These are phyloP conservation scores for Plebejus melissa DNA, from an alignment of 2,888 invertebrate species.

Conservation along the genomic window DNA sequence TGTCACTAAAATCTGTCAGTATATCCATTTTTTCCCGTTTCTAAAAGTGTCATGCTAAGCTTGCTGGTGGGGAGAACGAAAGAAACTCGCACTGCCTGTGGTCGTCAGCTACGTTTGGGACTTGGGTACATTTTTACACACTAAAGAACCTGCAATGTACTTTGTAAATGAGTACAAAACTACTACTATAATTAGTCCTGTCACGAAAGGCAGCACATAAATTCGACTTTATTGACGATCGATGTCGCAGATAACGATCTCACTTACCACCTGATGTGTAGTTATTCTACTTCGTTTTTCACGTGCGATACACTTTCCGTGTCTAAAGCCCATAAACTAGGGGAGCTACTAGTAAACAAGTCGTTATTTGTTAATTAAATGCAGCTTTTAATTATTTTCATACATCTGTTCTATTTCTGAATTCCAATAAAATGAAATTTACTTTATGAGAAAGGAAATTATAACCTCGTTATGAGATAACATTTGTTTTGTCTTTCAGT, in stretches of 20 bases:
- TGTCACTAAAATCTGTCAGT: too few relatives aligned
- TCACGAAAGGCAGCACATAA: conserved; percentile 19
- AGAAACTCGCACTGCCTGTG: too few relatives aligned
- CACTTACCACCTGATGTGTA: conserved; percentile 23
- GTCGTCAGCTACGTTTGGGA: too few relatives aligned
- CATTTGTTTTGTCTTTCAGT: neutral
- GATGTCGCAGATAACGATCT: conserved; percentile 16
- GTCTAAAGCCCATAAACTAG: neutral
- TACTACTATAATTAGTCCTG: neutral
- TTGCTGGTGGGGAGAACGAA: too few relatives aligned
- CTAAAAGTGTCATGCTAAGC: too few relatives aligned
- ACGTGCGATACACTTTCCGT: neutral
- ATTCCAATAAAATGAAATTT: neutral
- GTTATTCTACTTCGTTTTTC: conserved; percentile 13
- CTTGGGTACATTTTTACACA: neutral
- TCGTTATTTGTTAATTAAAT: conserved; percentile 18
- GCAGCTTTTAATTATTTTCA: neutral
- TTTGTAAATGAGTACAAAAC: neutral
- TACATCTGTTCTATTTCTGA: conserved; percentile 1
- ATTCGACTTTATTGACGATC: conserved; percentile 20
- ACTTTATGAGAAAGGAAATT: neutral
- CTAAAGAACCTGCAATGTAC: neutral
- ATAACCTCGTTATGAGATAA: neutral
- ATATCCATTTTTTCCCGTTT: too few relatives aligned
- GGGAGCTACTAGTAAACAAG: neutral